Evolutionary conservation across 1,140 invertebrate species (phyloP).

Genomic region (Atta colombica): DNA sequence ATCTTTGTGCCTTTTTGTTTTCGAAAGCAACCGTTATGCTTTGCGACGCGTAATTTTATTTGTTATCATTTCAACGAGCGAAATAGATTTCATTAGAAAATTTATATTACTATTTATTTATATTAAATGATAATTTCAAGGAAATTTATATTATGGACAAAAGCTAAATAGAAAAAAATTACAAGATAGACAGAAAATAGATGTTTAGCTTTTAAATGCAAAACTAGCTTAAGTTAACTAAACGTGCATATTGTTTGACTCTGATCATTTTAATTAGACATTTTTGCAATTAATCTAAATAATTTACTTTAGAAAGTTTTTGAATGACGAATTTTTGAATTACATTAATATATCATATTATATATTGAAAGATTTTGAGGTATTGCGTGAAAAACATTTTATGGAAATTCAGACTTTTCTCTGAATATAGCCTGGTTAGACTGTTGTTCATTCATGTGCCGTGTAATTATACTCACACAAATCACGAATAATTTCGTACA

Average conservation of each 20-base stretch:
- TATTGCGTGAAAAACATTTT: background rate
- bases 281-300: background rate
- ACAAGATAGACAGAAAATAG: background rate
- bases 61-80: background rate
- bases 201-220: slow-evolving; percentile 4
- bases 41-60: slow-evolving; percentile 21
- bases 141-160: slow-evolving; percentile 8
- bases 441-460: slow-evolving; percentile 32
- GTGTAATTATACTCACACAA: slow-evolving; percentile 45
- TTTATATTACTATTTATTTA: slow-evolving; percentile 7
- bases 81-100: background rate
- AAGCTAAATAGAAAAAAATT: background rate
- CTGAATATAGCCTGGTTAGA: slow-evolving; percentile 17
- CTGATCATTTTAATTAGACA: background rate
- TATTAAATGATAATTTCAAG: slow-evolving; percentile 11
- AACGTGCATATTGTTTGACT: background rate
- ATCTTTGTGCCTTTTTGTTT: slow-evolving; percentile 11
- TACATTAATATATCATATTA: background rate
- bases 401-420: slow-evolving; percentile 9
- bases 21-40: slow-evolving; percentile 15
- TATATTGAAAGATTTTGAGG: background rate
- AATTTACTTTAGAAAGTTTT: background rate
- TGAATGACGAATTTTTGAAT: background rate
- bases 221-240: background rate
- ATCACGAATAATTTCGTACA: slow-evolving; percentile 32